Evolutionary conservation across 2,888 invertebrate species (phyloP).

Genomic region (Eustalomyia histrio): DNA sequence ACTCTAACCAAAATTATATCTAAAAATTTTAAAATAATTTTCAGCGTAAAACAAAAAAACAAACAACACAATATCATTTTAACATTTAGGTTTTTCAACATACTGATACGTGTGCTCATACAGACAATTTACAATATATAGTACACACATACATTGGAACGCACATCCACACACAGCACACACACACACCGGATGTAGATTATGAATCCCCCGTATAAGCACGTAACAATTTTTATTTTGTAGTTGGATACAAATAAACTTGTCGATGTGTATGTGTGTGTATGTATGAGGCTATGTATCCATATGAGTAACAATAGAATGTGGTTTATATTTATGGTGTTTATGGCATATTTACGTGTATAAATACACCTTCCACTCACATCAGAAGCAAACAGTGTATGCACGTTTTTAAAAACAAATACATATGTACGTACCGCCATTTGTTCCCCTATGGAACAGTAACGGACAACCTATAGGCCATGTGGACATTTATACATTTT

Average conservation of each 20-base stretch:
- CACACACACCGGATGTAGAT: slow-evolving; percentile 56
- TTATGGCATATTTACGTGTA: slow-evolving; percentile 45
- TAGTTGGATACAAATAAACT: slow-evolving; percentile 13
- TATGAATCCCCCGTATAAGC: slow-evolving; percentile 45
- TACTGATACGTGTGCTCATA: background rate
- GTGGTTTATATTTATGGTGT: slow-evolving; percentile 50
- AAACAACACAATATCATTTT: slow-evolving; percentile 39
- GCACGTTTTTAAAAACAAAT: background rate
- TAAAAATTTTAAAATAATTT: slow-evolving; percentile 51
- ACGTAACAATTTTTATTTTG: slow-evolving; percentile 52
- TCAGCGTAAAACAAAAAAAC: slow-evolving; percentile 16
- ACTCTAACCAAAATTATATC: slow-evolving; percentile 46
- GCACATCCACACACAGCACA: no score
- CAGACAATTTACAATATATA: background rate
- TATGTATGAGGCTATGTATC: slow-evolving; percentile 15
- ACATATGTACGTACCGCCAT: background rate
- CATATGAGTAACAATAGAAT: slow-evolving; percentile 46
- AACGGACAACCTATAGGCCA: no score
- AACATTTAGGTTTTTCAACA: slow-evolving; percentile 58
- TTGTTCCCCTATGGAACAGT: no score
- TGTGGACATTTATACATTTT: no score
- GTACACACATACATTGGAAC: background rate
- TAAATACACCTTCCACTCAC: slow-evolving; percentile 24
- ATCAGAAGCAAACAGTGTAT: background rate
- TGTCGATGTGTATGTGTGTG: slow-evolving; percentile 8